phyloP scores from a whole-genome alignment of 2,888 invertebrate genomes.

The Dryomyza anilis region DNA sequence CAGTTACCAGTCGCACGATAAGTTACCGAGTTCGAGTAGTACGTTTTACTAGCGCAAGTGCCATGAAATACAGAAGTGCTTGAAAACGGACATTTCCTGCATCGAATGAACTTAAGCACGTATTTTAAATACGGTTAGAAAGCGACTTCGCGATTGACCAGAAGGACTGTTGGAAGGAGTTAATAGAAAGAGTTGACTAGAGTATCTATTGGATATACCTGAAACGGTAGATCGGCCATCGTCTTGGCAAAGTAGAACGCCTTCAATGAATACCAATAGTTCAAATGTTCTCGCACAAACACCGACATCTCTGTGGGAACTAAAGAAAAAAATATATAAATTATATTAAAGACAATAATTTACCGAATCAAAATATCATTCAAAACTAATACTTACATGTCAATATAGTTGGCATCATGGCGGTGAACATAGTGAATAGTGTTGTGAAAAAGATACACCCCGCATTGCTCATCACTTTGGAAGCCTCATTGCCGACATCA shows the following conservation, averaged over 20 bases:
- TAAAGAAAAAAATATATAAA: conserved; percentile 55
- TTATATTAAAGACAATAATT: neutral
- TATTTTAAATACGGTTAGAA: no score
- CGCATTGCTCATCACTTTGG: conserved; percentile 92
- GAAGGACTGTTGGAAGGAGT: no score
- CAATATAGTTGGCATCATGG: conserved; percentile 97
- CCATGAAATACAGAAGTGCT: no score
- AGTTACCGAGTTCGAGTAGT: no score
- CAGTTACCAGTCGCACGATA: no score
- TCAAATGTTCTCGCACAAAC: conserved; percentile 91
- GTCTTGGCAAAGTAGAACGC: conserved; percentile 97
- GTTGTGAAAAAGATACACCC: conserved; percentile 96
- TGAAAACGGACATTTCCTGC: no score
- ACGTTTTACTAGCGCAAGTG: no score
- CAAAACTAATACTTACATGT: conserved; percentile 82
- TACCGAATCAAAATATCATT: neutral
- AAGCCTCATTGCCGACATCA: conserved; percentile 90
- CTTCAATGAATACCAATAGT: conserved; percentile 96
- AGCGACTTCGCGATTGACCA: no score
- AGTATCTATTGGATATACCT: no score
- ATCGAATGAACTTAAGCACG: no score
- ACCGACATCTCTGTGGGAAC: conserved; percentile 96
- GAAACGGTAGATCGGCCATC: conserved; percentile 94
- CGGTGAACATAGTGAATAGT: conserved; percentile 96
- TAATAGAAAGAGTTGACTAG: no score